Percentiles rank a stretch among this genome's conserved stretches.
phyloP scores from a whole-genome alignment of 2,888 invertebrate genomes.

The Pollenia griseotomentosa region DNA sequence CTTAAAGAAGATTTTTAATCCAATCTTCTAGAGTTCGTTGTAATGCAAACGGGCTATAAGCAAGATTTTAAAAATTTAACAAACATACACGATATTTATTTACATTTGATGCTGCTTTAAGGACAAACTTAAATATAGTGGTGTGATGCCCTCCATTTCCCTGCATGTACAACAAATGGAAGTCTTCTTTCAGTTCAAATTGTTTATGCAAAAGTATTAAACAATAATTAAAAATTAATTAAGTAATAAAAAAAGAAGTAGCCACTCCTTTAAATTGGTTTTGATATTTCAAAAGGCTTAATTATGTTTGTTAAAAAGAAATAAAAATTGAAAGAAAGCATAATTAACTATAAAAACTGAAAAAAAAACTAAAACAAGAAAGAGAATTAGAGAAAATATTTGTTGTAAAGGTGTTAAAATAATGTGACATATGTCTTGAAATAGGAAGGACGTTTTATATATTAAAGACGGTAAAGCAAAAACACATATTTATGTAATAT shows the following conservation, averaged over 20 bases:
- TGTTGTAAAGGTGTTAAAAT: slow-evolving; percentile 53
- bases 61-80: too few relatives aligned
- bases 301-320: not conserved
- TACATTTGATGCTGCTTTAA: too few relatives aligned
- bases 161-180: too few relatives aligned
- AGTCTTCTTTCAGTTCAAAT: too few relatives aligned
- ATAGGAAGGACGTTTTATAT: not conserved
- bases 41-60: too few relatives aligned
- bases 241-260: not conserved
- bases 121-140: too few relatives aligned
- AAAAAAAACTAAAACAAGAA: not conserved
- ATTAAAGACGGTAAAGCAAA: slow-evolving; percentile 2
- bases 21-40: too few relatives aligned
- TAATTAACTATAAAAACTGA: slow-evolving; percentile 33
- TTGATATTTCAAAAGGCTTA: not conserved
- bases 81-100: too few relatives aligned
- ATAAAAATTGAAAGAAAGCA: slow-evolving; percentile 8
- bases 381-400: not conserved
- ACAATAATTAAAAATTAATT: slow-evolving; percentile 3
- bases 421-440: slow-evolving; percentile 39
- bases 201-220: not conserved
- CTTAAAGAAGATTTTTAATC: too few relatives aligned
- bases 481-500: not conserved
- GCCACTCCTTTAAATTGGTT: not conserved
- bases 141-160: too few relatives aligned